Evolutionary conservation across 2,113 vertebrate species (phyloP), one percentile per base, ranked within the genome.

Genomic region (Zosterops japonicus): DNA sequence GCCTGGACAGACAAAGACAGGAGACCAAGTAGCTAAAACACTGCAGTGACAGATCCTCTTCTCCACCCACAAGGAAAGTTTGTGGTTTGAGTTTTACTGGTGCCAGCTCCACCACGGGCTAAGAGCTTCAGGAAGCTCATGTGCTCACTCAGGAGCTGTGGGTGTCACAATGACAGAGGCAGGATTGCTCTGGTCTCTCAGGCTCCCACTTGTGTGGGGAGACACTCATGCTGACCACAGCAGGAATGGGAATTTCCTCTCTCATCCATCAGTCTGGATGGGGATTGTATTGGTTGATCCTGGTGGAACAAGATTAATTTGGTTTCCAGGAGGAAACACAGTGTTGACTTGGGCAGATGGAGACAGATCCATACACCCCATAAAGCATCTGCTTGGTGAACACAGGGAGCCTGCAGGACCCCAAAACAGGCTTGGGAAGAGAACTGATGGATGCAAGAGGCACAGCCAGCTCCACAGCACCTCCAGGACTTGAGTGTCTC

Each of bases 121-220:
- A 28, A 74, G 65, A 11, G 4, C 55, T 35, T 57, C 13, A 21
- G 39, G 46, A 91, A 57, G 36, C n/a, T 50, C 25, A 8, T 8
- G 14, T 1, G 1, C 50, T 72, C 1, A 2, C 33, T 33, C 60
- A 33, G 60, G 33, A 78, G 52, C 29, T 24, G 39, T 17, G 0
- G 0, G 50, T 36, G 31, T 53, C 85, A 71, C 49, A 57, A 2
- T 0, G 1, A 79, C 6, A 28, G 64, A 75, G 50, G 5, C 27
- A 60, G 31, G 20, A 88, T 25, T 0, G 0, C 29, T 35, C 33
- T 20, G n/a, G 17, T 33, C 28, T 70, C 29, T 61, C 0, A 0
- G 22, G 23, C 14, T 92, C 22, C 65, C 42, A 36, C n/a, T 22
- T 44, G 22, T 21, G 28, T 15, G 28, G 61, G 76, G 52, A 87